Base-by-base conservation (phyloP, 2,888 invertebrate species). In the Drosophila cracens region DNA sequence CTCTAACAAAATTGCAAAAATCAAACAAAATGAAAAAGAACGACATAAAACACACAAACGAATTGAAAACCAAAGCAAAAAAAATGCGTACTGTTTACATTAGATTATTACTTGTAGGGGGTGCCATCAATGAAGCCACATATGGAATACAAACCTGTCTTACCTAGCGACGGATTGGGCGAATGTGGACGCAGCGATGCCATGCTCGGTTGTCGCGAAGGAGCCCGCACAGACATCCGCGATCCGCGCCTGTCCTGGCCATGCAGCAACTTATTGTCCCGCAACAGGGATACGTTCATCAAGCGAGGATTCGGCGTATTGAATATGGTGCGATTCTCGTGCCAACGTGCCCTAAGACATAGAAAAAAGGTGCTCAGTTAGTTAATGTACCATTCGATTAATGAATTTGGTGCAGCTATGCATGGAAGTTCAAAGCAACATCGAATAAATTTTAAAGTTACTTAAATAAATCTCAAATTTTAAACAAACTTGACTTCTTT, bases 241-340 rank as follows among this genome's bases (percentile, higher is more conserved):
- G 97, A 97, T 49, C 97, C 97, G 11, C 97, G 95, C 58, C 97
- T 95, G 89, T 97, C 97, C 93, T 93, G 94, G 53, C 96, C 95
- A 91, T 97, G 97, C 77, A 96, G 93, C 62, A 97, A 94, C 91
- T 97, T 97, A 85, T 96, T 97, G 89, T 97, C 97, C 89, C 96
- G 94, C 88, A 97, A 93, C 83, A 97, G 93, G 4, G 97, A 97
- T 31, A 97, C 97, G 93, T 98, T 98, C 98, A 98, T 98, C 93
- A 98, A 94, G 70, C 98, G 95, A 70, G 98, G 98, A 93, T 98
- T 98, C 34, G 98, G 98, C 59, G 98, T 98, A 93, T 98, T 98
- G 94, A 98, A 98, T 90, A 98, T 98, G 40, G 98, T 97, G 33
- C 98, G 95, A 92, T 97, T 98, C 90, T 98, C 98, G 85, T 96